Percentiles rank a stretch among this genome's conserved stretches.
phyloP scores from a whole-genome alignment of 2,888 invertebrate genomes.

The Sminthurides aquaticus region DNA sequence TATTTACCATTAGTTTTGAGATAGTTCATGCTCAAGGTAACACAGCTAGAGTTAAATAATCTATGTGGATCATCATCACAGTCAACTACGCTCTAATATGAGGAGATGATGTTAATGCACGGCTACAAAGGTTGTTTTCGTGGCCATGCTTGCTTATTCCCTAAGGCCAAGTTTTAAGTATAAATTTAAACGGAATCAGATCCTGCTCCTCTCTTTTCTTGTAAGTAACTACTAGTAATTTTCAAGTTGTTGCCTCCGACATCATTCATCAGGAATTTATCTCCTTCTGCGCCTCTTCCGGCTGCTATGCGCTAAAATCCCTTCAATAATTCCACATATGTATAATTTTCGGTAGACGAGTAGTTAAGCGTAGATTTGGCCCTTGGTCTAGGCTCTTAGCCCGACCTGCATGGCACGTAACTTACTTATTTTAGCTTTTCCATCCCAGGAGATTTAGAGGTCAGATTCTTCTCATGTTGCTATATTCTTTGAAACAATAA shows the following conservation, averaged over 20 bases:
- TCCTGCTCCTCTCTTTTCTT: not conserved
- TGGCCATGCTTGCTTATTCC: no score
- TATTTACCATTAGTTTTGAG: no score
- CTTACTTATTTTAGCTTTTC: not conserved
- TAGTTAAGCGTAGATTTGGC: no score
- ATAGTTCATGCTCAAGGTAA: slow-evolving; percentile 1
- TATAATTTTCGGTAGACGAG: no score
- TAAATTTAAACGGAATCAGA: no score
- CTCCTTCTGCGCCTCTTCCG: no score
- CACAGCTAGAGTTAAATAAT: slow-evolving; percentile 17
- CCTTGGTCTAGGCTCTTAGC: no score
- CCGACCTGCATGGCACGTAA: no score
- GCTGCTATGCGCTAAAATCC: no score
- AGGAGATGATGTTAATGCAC: not conserved
- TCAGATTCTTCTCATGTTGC: not conserved
- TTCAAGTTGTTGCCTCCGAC: not conserved
- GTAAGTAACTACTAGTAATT: not conserved
- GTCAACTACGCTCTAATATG: slow-evolving; percentile 2
- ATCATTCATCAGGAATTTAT: not conserved
- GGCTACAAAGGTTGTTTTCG: no score
- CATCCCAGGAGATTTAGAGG: slow-evolving; percentile 1
- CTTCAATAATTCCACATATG: no score
- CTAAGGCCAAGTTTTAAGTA: no score
- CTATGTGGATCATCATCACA: slow-evolving; percentile 22
- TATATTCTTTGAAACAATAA: slow-evolving; percentile 2